Percentiles rank a stretch among this genome's conserved stretches.
These are phyloP conservation scores for Ormyrus nitidulus DNA, from an alignment of 2,888 invertebrate species.

Conservation along the genomic window DNA sequence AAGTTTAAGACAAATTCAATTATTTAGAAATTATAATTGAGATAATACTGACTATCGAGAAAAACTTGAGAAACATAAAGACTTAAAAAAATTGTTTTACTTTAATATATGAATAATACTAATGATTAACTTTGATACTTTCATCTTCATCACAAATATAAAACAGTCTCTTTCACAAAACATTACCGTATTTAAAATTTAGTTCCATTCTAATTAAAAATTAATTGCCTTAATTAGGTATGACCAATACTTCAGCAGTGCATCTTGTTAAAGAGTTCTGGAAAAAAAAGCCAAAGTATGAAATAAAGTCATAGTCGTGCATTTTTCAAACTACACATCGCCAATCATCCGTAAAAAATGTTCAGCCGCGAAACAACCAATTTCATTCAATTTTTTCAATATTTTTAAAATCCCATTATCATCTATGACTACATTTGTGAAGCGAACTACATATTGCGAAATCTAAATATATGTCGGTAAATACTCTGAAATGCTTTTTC, in stretches of 20 bases:
- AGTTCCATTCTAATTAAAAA: too few relatives aligned
- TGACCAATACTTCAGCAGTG: slow-evolving; percentile 6
- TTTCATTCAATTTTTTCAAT: too few relatives aligned
- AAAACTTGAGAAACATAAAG: not conserved
- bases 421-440: not conserved
- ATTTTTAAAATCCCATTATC: too few relatives aligned
- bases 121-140: slow-evolving; percentile 4
- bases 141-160: slow-evolving; percentile 12
- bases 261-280: not conserved
- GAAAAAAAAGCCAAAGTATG: slow-evolving; percentile 2
- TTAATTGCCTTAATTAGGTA: not conserved
- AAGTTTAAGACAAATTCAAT: too few relatives aligned
- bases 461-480: slow-evolving; percentile 12
- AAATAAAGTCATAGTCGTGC: not conserved
- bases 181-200: not conserved
- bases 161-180: not conserved
- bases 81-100: not conserved
- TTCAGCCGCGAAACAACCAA: too few relatives aligned
- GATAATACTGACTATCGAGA: too few relatives aligned
- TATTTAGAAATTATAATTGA: too few relatives aligned
- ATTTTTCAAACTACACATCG: not conserved
- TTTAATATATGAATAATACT: slow-evolving; percentile 18
- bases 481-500: slow-evolving; percentile 27
- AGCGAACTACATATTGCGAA: slow-evolving; percentile 4
- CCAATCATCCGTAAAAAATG: too few relatives aligned